Evolutionary conservation across 2,888 invertebrate species (phyloP).

Genomic region (Microctonus brassicae): DNA sequence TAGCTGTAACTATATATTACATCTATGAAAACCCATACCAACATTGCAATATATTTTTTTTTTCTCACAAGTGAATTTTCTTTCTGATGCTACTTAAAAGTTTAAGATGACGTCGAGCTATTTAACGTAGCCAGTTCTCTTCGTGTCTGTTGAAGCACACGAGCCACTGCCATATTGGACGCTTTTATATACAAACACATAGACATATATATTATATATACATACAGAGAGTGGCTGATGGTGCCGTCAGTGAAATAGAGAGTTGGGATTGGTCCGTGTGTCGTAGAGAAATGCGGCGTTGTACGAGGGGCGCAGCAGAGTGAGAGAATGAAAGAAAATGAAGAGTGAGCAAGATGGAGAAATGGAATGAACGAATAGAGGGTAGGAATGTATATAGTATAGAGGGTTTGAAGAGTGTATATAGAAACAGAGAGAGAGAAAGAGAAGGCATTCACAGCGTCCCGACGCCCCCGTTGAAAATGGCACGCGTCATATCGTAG

Average conservation of each 20-base stretch:
- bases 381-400: neutral
- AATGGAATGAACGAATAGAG: slow-evolving; percentile 12
- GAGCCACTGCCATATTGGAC: slow-evolving; percentile 65
- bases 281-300: slow-evolving; percentile 48
- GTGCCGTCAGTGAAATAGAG: slow-evolving; percentile 38
- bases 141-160: slow-evolving; percentile 35
- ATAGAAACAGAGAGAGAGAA: too few relatives aligned
- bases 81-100: slow-evolving; percentile 54
- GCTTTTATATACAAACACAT: neutral
- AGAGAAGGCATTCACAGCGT: slow-evolving; percentile 56
- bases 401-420: slow-evolving; percentile 23
- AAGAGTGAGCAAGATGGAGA: slow-evolving; percentile 28
- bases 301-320: slow-evolving; percentile 54
- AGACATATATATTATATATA: slow-evolving; percentile 27
- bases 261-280: slow-evolving; percentile 54
- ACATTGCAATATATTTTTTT: slow-evolving; percentile 2
- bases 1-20: neutral
- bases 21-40: too few relatives aligned
- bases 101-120: slow-evolving; percentile 49
- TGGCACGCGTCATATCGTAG: slow-evolving; percentile 65
- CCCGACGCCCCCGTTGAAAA: slow-evolving; percentile 61
- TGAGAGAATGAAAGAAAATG: slow-evolving; percentile 35
- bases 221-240: slow-evolving; percentile 31
- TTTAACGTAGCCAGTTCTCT: slow-evolving; percentile 43
- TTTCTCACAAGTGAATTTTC: slow-evolving; percentile 40